Conservation (phyloP, 1,140 invertebrate species). For the Antheraea pernyi region DNA sequence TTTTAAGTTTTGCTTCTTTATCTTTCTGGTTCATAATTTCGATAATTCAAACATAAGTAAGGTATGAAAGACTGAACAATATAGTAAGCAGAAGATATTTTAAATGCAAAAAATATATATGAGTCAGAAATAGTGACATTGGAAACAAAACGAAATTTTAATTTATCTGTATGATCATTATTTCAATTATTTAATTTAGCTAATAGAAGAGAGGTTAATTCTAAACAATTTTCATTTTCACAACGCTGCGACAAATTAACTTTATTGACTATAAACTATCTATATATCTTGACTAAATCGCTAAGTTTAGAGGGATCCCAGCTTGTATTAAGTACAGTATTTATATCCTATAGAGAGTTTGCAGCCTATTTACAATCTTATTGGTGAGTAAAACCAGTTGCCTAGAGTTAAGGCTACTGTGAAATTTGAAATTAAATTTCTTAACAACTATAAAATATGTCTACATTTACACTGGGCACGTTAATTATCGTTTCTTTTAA, state of each 20-base stretch:
- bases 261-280: background rate
- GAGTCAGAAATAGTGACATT: too few relatives aligned
- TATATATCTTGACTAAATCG: background rate
- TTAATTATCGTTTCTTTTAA: background rate
- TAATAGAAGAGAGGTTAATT: too few relatives aligned
- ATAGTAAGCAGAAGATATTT: too few relatives aligned
- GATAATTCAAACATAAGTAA: too few relatives aligned
- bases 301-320: background rate
- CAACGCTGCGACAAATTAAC: background rate
- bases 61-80: too few relatives aligned
- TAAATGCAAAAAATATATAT: too few relatives aligned
- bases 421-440: conserved; percentile 22
- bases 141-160: too few relatives aligned
- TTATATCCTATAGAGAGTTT: background rate
- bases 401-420: conserved; percentile 12
- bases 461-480: background rate
- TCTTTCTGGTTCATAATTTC: too few relatives aligned
- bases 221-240: background rate
- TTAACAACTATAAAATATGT: background rate
- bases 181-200: too few relatives aligned
- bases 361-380: background rate
- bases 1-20: too few relatives aligned
- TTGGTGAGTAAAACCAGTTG: conserved; percentile 19
- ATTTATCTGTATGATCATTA: too few relatives aligned
- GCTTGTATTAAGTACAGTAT: background rate